A percentile compares a stretch with the other conserved stretches of the same genome.
phyloP scores from a whole-genome alignment of 2,113 vertebrate species.

The Onychorhynchus coronatus region DNA sequence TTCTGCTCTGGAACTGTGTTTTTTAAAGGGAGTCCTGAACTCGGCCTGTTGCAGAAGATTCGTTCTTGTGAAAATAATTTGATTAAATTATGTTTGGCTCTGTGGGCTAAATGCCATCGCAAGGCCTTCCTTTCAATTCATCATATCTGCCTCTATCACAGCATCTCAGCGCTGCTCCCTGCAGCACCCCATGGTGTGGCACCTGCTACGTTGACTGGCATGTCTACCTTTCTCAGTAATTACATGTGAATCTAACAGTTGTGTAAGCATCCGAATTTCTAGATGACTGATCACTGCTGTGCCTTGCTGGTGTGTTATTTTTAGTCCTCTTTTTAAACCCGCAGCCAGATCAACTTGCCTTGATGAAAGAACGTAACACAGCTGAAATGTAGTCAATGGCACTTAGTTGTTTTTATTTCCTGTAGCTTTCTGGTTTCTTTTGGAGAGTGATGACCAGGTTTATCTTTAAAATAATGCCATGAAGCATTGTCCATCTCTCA shows the following conservation, averaged over 20 bases:
- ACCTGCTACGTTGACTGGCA: background rate
- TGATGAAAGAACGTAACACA: background rate
- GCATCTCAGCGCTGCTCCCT: background rate
- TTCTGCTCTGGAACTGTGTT: background rate
- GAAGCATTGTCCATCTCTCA: background rate
- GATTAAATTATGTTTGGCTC: conserved; percentile 5
- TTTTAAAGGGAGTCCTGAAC: background rate
- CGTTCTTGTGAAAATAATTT: background rate
- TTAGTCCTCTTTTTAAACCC: background rate
- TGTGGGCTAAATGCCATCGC: background rate
- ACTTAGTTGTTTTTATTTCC: background rate
- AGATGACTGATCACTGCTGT: background rate
- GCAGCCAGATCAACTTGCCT: background rate
- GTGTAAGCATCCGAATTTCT: background rate
- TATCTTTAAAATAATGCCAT: background rate
- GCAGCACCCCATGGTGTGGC: background rate
- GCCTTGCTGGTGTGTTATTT: background rate
- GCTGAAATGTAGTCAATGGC: background rate
- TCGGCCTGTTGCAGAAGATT: background rate
- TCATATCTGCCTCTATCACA: background rate
- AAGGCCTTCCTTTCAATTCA: background rate
- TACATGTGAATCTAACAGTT: background rate
- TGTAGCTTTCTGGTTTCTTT: background rate
- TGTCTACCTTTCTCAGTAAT: background rate
- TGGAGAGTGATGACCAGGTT: background rate